Conservation (phyloP, 2,888 invertebrate genomes). For the Epistrophe eligans region DNA sequence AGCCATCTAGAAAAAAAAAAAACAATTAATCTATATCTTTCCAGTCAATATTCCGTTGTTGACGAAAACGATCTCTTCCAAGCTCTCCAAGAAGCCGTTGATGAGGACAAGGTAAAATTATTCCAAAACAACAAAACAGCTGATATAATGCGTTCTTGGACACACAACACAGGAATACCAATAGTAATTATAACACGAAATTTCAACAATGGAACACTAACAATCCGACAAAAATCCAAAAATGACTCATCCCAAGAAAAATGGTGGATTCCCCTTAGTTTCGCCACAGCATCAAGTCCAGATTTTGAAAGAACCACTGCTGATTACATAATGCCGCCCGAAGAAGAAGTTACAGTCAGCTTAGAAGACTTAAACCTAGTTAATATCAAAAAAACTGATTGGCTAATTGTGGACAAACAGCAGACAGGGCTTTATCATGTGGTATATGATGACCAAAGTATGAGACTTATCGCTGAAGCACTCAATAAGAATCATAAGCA, state of each 20-base stretch:
- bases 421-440: constrained; percentile 86
- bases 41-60: constrained; percentile 81
- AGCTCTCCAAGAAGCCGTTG: constrained; percentile 78
- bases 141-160: constrained; percentile 87
- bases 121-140: constrained; percentile 82
- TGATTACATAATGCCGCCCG: constrained; percentile 81
- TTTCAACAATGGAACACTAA: constrained; percentile 84
- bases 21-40: constrained; percentile 65
- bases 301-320: constrained; percentile 79
- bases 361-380: constrained; percentile 78
- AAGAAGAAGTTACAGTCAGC: constrained; percentile 78
- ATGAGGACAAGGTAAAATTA: constrained; percentile 76
- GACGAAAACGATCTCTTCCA: constrained; percentile 81
- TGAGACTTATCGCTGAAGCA: constrained; percentile 87
- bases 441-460: constrained; percentile 88
- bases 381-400: constrained; percentile 79
- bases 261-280: constrained; percentile 83
- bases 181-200: constrained; percentile 85
- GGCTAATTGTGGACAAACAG: constrained; percentile 83
- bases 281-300: constrained; percentile 79
- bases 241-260: constrained; percentile 76
- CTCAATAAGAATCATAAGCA: constrained; percentile 86
- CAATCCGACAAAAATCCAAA: constrained; percentile 85
- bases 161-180: constrained; percentile 86
- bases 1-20: background rate